Percentiles rank a stretch among this genome's conserved stretches.
Evolutionary conservation across 1,140 invertebrate genomes (phyloP).

Genomic region (Goniozus legneri): DNA sequence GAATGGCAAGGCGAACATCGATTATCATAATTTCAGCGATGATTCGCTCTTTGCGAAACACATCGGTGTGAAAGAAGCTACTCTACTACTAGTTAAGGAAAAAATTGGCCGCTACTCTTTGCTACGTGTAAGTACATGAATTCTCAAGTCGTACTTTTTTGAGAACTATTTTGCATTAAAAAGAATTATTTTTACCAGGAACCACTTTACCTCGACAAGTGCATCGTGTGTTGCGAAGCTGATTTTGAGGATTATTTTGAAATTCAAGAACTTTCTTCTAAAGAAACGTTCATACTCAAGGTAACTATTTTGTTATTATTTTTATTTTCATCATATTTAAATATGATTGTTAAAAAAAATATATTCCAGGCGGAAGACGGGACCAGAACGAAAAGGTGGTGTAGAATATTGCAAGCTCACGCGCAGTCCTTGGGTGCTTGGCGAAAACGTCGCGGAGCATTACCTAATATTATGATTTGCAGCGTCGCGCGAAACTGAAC

Average conservation of each 20-base stretch:
- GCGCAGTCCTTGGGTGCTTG: conserved; percentile 87
- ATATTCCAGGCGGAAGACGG: conserved; percentile 79
- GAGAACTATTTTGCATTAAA: too few relatives aligned
- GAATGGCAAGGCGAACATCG: conserved; percentile 71
- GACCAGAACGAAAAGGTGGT: conserved; percentile 81
- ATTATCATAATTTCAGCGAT: conserved; percentile 46
- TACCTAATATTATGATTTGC: conserved; percentile 96
- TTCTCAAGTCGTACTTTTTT: too few relatives aligned
- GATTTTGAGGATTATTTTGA: conserved; percentile 93
- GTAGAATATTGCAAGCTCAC: conserved; percentile 83
- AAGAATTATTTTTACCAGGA: conserved; percentile 58
- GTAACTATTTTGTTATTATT: conserved; percentile 51
- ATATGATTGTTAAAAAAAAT: not conserved
- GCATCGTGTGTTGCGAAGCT: conserved; percentile 83
- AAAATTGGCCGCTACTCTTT: conserved; percentile 84
- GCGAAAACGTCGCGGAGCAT: conserved; percentile 83
- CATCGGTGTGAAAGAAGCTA: conserved; percentile 80
- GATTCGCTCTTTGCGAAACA: conserved; percentile 59
- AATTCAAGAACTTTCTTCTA: conserved; percentile 87
- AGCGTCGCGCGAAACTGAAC: conserved; percentile 53
- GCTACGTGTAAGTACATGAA: conserved; percentile 61
- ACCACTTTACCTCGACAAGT: conserved; percentile 84
- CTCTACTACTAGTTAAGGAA: conserved; percentile 83
- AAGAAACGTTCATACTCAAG: conserved; percentile 93
- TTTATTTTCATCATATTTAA: not conserved